Percentiles rank a stretch among this genome's conserved stretches.
Conservation (phyloP, 2,888 invertebrate species). For the Eristalinus sepulchralis region DNA sequence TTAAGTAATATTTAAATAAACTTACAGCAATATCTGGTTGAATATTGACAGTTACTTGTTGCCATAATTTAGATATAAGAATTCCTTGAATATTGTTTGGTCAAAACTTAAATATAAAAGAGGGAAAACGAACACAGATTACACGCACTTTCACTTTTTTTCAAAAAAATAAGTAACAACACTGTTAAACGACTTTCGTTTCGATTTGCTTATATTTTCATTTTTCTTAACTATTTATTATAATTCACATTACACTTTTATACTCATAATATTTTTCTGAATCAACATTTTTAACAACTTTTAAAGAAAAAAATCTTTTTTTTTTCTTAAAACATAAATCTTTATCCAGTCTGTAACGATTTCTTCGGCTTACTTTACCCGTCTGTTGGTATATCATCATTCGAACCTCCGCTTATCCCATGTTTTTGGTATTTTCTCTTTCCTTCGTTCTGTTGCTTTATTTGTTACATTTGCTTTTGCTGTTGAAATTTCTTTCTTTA, state of each 20-base stretch:
- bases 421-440: slow-evolving; percentile 66
- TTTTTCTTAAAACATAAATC: slow-evolving; percentile 50
- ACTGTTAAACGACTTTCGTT: slow-evolving; percentile 19
- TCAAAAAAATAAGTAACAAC: slow-evolving; percentile 28
- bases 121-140: slow-evolving; percentile 52
- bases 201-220: neutral
- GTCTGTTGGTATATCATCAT: slow-evolving; percentile 65
- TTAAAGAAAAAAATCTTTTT: slow-evolving; percentile 4
- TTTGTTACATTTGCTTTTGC: slow-evolving; percentile 30
- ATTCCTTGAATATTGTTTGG: slow-evolving; percentile 5
- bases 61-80: slow-evolving; percentile 68
- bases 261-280: neutral
- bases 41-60: slow-evolving; percentile 80
- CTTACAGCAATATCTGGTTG: slow-evolving; percentile 81
- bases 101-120: slow-evolving; percentile 34
- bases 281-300: slow-evolving; percentile 3
- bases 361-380: slow-evolving; percentile 66
- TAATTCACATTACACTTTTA: slow-evolving; percentile 6
- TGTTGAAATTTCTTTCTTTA: slow-evolving; percentile 31
- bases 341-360: slow-evolving; percentile 59
- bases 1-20: slow-evolving; percentile 70
- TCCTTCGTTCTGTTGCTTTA: slow-evolving; percentile 55
- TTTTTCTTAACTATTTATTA: neutral
- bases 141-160: slow-evolving; percentile 54
- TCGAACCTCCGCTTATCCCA: slow-evolving; percentile 55